Base-by-base conservation (phyloP, 1,140 invertebrate species). In the Drosophila punjabiensis region DNA sequence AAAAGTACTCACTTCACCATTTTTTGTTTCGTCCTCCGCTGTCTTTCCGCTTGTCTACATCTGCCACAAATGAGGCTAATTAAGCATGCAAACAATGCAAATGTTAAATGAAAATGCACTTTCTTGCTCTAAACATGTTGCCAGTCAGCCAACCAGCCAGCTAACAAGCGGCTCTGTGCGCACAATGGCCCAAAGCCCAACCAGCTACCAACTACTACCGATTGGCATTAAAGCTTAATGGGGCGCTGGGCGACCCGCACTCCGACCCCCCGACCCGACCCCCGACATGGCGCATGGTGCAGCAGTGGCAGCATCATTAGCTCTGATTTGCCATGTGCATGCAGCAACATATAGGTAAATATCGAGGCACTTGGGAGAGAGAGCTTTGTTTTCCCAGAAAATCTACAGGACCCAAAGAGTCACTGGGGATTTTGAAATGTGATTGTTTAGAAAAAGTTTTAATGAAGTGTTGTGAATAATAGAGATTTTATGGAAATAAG, bases 201-300 rank as follows among this genome's bases (percentile, higher is more conserved):
- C 24, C 50, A 13, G 61, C 50, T 53, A 16, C 68, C 50, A 50
- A 16, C 68, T 11, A 56, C 52, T 61, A n/a, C 76, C 69, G 60
- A 82, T 86, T 82, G 79, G 52, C 64, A 86, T 80, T 87, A 82
- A 58, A 66, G 68, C 68, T 68, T 88, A 88, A 88, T 88, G 84
- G 78, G 81, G 58, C 53, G 62, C 41, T 55, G 56, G 66, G 59
- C 77, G 76, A 60, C 39, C 43, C 30, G 28, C 60, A 53, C 37
- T 7, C 45, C 18, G 5, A 47, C 43, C 11, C 48, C 28, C n/a
- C n/a, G 28, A 30, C 24, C 7, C 47, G 13, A 71, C 59, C 39
- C 30, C 24, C 50, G 64, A 55, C 30, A 41, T 43, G 47, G 53
- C 14, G 30, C 76, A 37, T 39, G 33, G 45, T 66, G 73, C 76